Evolutionary conservation across 2,888 invertebrate genomes (phyloP).

Genomic region (Drosophila paranaensis): DNA sequence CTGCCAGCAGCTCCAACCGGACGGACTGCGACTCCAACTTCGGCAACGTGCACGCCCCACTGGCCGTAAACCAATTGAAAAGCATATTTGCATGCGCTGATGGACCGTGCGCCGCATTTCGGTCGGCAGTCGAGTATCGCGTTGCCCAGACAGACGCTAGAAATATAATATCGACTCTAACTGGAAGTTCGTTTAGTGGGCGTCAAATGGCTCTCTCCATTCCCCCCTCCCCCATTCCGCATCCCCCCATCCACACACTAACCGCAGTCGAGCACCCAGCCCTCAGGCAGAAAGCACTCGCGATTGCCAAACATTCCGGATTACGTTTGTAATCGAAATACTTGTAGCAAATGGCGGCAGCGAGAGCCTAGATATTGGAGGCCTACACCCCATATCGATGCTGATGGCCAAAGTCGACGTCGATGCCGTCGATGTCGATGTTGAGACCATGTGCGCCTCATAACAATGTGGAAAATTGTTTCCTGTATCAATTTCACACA

Average conservation of each 20-base stretch:
- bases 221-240: neutral
- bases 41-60: slow-evolving; percentile 64
- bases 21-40: slow-evolving; percentile 10
- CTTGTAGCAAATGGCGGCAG: slow-evolving; percentile 50
- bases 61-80: slow-evolving; percentile 78
- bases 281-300: slow-evolving; percentile 48
- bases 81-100: slow-evolving; percentile 79
- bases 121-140: slow-evolving; percentile 41
- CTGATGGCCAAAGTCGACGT: slow-evolving; percentile 19
- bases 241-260: slow-evolving; percentile 1
- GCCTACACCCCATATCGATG: slow-evolving; percentile 46
- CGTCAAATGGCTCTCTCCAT: slow-evolving; percentile 35
- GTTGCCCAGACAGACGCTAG: slow-evolving; percentile 37
- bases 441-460: slow-evolving; percentile 74
- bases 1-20: neutral
- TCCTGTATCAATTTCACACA: slow-evolving; percentile 85
- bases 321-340: slow-evolving; percentile 68
- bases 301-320: slow-evolving; percentile 51
- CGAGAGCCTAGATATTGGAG: slow-evolving; percentile 32
- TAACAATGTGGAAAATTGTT: slow-evolving; percentile 84
- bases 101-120: slow-evolving; percentile 60
- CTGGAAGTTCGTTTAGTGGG: slow-evolving; percentile 57
- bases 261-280: slow-evolving; percentile 8
- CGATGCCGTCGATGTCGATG: slow-evolving; percentile 8
- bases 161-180: slow-evolving; percentile 72